These are phyloP conservation scores for Vulpes ferrilata DNA, from an alignment of 2,113 vertebrate genomes.

Conservation along the genomic window DNA sequence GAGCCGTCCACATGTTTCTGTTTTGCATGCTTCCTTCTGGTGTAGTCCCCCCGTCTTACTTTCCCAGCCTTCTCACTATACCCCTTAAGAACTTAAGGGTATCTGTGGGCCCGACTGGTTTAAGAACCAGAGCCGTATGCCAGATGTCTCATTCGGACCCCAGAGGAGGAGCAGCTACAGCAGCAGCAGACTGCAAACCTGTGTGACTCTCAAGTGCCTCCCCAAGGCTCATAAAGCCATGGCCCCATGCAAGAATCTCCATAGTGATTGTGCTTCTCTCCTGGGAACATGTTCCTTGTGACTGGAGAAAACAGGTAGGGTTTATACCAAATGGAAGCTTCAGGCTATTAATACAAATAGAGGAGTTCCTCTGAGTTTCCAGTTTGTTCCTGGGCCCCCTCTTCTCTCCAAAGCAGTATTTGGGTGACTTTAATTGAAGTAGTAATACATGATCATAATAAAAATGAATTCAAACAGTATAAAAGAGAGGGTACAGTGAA, in stretches of 20 bases:
- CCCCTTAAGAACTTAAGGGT: constrained; percentile 8
- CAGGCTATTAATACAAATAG: not conserved
- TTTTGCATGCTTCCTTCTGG: constrained; percentile 25
- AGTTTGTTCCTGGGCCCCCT: not conserved
- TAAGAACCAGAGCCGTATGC: not conserved
- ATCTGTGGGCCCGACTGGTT: constrained; percentile 7
- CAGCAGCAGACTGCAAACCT: not conserved
- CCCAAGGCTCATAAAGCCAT: not conserved
- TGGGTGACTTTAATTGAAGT: constrained; percentile 20
- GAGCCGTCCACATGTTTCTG: constrained; percentile 32
- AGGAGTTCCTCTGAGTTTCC: not conserved
- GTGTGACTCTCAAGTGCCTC: fast-evolving
- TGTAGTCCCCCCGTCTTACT: not conserved
- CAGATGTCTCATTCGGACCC: not conserved
- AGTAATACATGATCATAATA: not conserved
- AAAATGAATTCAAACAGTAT: not conserved
- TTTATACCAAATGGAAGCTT: not conserved
- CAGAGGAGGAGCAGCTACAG: not conserved
- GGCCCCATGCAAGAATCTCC: constrained; percentile 40
- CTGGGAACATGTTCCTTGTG: not conserved
- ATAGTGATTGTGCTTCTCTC: not conserved
- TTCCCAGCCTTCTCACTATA: not conserved
- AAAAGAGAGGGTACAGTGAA: not conserved
- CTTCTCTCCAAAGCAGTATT: not conserved
- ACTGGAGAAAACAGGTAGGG: not conserved